phyloP scores from a whole-genome alignment of 2,113 vertebrate species.

The Chaenocephalus aceratus region DNA sequence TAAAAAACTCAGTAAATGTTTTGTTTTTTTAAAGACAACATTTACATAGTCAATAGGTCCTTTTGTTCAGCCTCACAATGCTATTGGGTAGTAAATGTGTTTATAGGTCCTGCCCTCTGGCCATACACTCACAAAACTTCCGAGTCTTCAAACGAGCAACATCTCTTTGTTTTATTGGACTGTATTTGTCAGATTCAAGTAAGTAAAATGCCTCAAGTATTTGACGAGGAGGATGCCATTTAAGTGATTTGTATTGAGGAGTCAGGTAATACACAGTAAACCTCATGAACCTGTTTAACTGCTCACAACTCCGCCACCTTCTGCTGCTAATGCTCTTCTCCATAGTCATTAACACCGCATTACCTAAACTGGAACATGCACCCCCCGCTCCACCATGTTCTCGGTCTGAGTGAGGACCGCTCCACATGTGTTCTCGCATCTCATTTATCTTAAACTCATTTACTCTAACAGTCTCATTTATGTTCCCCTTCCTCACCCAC shows the following conservation, averaged over 20 bases:
- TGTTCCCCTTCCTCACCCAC: conserved; percentile 30
- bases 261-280: conserved; percentile 1
- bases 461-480: conserved; percentile 55
- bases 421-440: conserved; percentile 15
- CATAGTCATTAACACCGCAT: conserved; percentile 38
- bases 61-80: no score
- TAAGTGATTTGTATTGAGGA: conserved; percentile 4
- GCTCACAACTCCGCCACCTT: background rate
- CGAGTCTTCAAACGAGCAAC: no score
- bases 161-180: no score
- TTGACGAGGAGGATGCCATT: no score
- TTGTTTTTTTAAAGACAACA: no score
- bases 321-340: background rate
- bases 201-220: no score
- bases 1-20: no score
- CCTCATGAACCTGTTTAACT: conserved; percentile 14
- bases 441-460: conserved; percentile 81
- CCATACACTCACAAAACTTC: no score
- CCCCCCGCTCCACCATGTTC: conserved; percentile 1
- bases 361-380: conserved; percentile 35
- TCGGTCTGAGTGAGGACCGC: conserved; percentile 14
- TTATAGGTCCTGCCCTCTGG: no score
- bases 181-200: no score
- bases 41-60: no score
- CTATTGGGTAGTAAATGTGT: no score